Evolutionary conservation across 2,888 invertebrate species (phyloP), one percentile per base, ranked within the genome.

Genomic region (Aplocera efformata): DNA sequence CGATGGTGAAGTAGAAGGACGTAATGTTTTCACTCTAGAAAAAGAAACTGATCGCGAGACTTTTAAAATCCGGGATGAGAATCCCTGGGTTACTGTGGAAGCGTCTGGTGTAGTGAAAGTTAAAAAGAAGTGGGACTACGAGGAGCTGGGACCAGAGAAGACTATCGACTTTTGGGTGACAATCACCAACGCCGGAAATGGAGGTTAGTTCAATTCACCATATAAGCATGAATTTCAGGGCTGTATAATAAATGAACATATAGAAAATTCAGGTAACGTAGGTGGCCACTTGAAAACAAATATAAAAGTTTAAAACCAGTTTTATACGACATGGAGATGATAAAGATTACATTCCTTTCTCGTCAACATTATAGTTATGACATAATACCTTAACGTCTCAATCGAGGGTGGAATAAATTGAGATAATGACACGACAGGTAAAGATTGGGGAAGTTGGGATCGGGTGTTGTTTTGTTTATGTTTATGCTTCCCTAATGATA

Each of bases 121-220:
- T 53, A 96, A 96, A 85, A 96, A 96, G 92, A 96, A 96, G 92
- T 97, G 97, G 97, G 97, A 97, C 90, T 97, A 96, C 80, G 97
- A 97, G 73, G 97, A 97, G 71, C 83, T 97, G 31, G 97, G 97
- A 13, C 96, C 96, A 1, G 97, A 97, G 85, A 97, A 97, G 79
- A 97, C 96, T 7, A 97, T 97, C 67, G 97, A 97, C 81, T 97
- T 97, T 79, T 97, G 97, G 97, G 97, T 97, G 36, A 96, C 96
- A 38, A 97, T 97, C 64, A 96, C 95, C 42, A 97, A 97, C 79
- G 92, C 94, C 52, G 96, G 95, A 88, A 94, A 94, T 78, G 94
- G 94, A 90, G 95, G 95, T 96, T 74, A 92, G 93, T 90, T 21
- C 10, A 37, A n/a, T 28, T 23, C 7, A 17, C 13, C 33, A 8